Evolutionary conservation across 2,113 vertebrate genomes (phyloP).

Genomic region (Mirounga angustirostris): DNA sequence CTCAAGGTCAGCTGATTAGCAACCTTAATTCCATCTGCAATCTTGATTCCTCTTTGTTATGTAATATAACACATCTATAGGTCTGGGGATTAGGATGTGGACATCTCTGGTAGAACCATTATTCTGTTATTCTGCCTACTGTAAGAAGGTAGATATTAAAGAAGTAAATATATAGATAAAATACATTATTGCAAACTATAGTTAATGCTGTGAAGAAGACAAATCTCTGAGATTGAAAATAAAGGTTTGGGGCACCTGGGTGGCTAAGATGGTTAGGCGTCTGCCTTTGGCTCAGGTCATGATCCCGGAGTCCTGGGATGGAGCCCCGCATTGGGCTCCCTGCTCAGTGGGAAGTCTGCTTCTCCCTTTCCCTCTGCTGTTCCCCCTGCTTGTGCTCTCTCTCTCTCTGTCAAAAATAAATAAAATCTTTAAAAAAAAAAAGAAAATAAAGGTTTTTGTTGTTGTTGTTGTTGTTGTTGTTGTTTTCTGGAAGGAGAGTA

Average conservation of each 20-base stretch:
- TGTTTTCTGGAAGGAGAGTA: background rate
- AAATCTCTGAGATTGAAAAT: conserved; percentile 31
- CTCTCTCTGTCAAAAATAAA: too few relatives aligned
- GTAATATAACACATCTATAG: conserved; percentile 35
- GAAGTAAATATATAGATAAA: conserved; percentile 26
- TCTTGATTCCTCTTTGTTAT: background rate
- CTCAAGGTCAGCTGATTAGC: background rate
- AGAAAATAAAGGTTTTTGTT: background rate
- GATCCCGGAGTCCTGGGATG: too few relatives aligned
- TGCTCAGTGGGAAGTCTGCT: too few relatives aligned
- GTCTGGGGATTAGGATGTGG: background rate
- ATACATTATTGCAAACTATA: conserved; percentile 8
- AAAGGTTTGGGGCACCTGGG: background rate
- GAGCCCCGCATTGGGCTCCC: too few relatives aligned
- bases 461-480: background rate
- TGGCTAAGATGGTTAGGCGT: too few relatives aligned
- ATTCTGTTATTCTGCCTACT: conserved; percentile 17
- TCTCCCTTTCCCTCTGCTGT: too few relatives aligned
- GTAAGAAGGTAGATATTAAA: background rate
- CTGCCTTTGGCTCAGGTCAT: too few relatives aligned
- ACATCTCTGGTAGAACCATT: background rate
- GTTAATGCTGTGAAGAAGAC: background rate
- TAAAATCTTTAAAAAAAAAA: too few relatives aligned
- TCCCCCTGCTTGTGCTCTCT: too few relatives aligned
- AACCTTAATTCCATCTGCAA: conserved; percentile 34